These are phyloP conservation scores for Paramacrobiotus metropolitanus DNA, from an alignment of 1,140 invertebrate genomes.

Conservation along the genomic window DNA sequence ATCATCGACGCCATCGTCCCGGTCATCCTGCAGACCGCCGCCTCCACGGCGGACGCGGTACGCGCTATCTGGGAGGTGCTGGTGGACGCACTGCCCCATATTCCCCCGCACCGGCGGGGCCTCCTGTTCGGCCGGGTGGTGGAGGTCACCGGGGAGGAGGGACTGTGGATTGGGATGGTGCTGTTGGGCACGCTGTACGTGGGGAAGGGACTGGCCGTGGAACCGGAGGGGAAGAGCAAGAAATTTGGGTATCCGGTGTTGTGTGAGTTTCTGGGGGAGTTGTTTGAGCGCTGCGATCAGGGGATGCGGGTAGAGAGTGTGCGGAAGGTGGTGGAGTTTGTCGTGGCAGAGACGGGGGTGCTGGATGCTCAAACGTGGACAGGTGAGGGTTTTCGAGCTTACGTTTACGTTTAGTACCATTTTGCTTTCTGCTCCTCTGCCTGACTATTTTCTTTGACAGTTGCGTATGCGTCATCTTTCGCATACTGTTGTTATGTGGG, in stretches of 20 bases:
- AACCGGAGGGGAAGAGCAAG: background rate
- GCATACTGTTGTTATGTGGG: no score
- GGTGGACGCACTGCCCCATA: background rate
- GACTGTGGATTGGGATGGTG: background rate
- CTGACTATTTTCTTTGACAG: no score
- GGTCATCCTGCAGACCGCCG: background rate
- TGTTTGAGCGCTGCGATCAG: background rate
- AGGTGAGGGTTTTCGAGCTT: no score
- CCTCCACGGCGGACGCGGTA: background rate
- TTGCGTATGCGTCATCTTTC: no score
- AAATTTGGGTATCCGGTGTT: background rate
- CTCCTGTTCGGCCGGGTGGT: background rate
- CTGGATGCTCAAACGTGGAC: no score
- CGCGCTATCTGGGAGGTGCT: background rate
- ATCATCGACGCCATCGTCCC: slow-evolving; percentile 4
- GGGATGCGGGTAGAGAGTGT: no score
- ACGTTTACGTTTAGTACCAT: no score
- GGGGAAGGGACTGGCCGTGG: background rate
- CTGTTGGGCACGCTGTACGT: background rate
- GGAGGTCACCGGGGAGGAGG: background rate
- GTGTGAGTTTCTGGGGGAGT: slow-evolving; percentile 1
- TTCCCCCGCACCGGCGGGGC: background rate
- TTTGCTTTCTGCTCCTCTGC: no score
- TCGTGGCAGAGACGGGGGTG: no score
- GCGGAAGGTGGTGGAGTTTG: no score